phyloP scores from a whole-genome alignment of 30 jellyfish, hydroid and myxozoan genomes.

The Chrysaora quinquecirrha region DNA sequence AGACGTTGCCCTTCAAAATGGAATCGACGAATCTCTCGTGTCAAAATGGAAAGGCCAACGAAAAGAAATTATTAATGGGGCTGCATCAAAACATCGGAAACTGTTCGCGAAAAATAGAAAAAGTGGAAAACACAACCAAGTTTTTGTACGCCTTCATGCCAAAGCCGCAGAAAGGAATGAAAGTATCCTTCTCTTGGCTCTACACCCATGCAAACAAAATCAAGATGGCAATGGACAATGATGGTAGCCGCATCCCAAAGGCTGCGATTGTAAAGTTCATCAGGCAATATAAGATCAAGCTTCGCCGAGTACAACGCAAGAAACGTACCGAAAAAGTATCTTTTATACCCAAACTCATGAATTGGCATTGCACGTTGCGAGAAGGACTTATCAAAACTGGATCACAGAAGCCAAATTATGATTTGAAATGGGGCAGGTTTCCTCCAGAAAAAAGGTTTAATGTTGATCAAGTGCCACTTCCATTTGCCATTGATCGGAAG shows the following conservation, averaged over 20 bases:
- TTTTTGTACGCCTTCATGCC: too few relatives aligned
- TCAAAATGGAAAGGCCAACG: too few relatives aligned
- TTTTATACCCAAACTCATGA: constrained; percentile 28
- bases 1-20: too few relatives aligned
- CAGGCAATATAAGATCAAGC: constrained; percentile 21
- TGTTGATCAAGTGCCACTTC: constrained; percentile 63
- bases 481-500: constrained; percentile 52
- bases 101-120: too few relatives aligned
- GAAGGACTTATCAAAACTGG: constrained; percentile 68
- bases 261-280: constrained; percentile 29
- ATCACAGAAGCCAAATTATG: constrained; percentile 7
- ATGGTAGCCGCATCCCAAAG: constrained; percentile 18
- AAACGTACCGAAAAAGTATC: constrained; percentile 32
- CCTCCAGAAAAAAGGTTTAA: constrained; percentile 49
- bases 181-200: constrained; percentile 64
- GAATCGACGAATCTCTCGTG: too few relatives aligned
- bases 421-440: constrained; percentile 73
- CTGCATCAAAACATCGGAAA: too few relatives aligned
- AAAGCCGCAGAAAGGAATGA: constrained; percentile 60
- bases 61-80: too few relatives aligned
- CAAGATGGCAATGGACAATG: not conserved
- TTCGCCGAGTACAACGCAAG: constrained; percentile 59
- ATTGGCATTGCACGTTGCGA: constrained; percentile 60
- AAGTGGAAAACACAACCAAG: too few relatives aligned
- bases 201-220: constrained; percentile 38